Evolutionary conservation across 2,797 vertebrate genomes (phyloP), one percentile per base, ranked within the genome.

Genomic region (Neosilurus mollespiculum): DNA sequence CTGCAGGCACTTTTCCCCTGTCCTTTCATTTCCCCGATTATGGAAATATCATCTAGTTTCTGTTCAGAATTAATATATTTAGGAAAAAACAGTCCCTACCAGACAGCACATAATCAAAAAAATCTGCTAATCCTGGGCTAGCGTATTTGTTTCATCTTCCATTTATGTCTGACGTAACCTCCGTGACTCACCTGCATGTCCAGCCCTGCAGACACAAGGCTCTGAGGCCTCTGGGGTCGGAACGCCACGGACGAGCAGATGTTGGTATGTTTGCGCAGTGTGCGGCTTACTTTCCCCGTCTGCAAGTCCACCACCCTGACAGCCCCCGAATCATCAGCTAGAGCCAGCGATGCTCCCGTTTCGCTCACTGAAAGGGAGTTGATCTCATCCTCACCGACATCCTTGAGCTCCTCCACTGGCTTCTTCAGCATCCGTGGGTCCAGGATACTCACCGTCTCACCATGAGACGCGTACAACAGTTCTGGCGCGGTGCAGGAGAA

Each of bases 241-340:
- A 99, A 99, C 64, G 92, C 94, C 78, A 98, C 95, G 0, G 97
- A 96, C 4, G 98, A 96, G 91, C 98, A 99, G 91, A 99, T 99
- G 88, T 99, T 99, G 2, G 95, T 95, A 91, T 99, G 98, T 87
- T 94, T 96, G 81, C 94, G 94, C 34, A 99, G 90, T 37, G 95
- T 95, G 86, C 96, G 92, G 89, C 82, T 95, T 78, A 96, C 94
- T 89, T 95, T 98, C 24, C 95, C 94, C 34, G 87, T 95, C 37
- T 95, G 95, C 78, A 98, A 89, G 88, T 99, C 96, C 84, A 99
- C 64, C 1, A 99, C 89, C 78, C 95, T 95, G 83, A 99, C 95
- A 0, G 94, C 89, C 4, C 97, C 97, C 0, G 96, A 97, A 90
- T 99, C 98, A 56, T 99, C 97, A 0, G 96, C 97, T 0, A 95